Evolutionary conservation across 2,888 invertebrate species (phyloP), one percentile per base, ranked within the genome.

Genomic region (Oscheius sp.): DNA sequence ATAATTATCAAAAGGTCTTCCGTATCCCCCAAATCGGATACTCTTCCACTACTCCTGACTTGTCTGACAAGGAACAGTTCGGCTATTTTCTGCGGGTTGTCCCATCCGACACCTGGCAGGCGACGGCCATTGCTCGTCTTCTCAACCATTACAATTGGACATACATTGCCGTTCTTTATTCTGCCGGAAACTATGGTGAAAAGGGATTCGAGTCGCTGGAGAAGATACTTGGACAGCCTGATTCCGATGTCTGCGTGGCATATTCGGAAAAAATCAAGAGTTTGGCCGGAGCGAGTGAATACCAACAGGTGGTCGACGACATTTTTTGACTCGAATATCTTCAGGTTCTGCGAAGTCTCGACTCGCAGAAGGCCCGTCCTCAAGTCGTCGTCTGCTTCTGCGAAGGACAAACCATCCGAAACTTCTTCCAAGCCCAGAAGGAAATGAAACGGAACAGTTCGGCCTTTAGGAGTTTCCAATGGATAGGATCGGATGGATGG

Each of bases 11-110:
- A 35, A 74, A 86, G 82, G 91, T 93, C 72, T 92, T 92, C 86
- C 89, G 90, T 76, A 91, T 92, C 69, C 92, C 92, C 0, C 93
- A 93, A 90, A 92, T 93, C 74, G 93, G 93, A 27, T 94, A 93
- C 89, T 93, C 93, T 27, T 93, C 93, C 58, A 94, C 94, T 43
- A 92, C 93, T 27, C 91, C 92, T 81, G 93, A 93, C 89, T 91
- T 94, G 64, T 93, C 93, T 78, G 93, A 93, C 89, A 93, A 93
- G 88, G 92, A 91, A 79, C 82, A 93, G 78, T 94, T 92, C 90
- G 92, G 92, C 84, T 93, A 93, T 84, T 94, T 93, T 89, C 91
- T 93, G 85, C 91, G 94, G 46, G 93, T 93, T 29, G 93, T 93
- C 53, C 93, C 93, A 13, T 93, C 93, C 0, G 93, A 94, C 90